These are phyloP conservation scores for Tenthredo mesomela DNA, from an alignment of 2,888 invertebrate genomes.

Conservation along the genomic window DNA sequence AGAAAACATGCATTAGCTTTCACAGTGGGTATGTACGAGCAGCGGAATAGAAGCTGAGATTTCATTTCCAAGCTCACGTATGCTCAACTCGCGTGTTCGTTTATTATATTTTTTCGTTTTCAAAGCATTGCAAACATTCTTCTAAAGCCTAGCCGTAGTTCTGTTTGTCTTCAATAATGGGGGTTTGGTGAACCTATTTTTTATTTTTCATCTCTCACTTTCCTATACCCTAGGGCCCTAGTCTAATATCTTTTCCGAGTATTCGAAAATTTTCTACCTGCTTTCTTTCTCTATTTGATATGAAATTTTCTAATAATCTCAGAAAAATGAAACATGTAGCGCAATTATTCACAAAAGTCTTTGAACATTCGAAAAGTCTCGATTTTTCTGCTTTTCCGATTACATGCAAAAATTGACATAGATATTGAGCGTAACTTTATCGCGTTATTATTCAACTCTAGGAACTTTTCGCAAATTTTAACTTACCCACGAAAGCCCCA, in stretches of 20 bases:
- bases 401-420: neutral
- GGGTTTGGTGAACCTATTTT: neutral
- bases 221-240: neutral
- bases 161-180: neutral
- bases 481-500: neutral
- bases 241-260: neutral
- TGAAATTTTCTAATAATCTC: neutral
- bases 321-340: no score
- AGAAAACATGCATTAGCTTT: neutral
- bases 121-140: neutral
- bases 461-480: neutral
- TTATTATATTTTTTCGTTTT: neutral
- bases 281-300: neutral
- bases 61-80: neutral
- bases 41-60: slow-evolving; percentile 10
- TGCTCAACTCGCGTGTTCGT: neutral
- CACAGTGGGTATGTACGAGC: neutral
- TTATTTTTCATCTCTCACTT: neutral
- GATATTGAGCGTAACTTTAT: neutral
- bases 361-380: neutral
- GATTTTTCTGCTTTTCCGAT: no score
- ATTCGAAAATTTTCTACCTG: neutral
- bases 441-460: neutral
- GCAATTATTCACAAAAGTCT: neutral
- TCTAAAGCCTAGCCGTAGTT: neutral